A percentile compares a stretch with the other conserved stretches of the same genome.
These are phyloP conservation scores for Ia io DNA, from an alignment of 2,113 vertebrate genomes.

Conservation along the genomic window DNA sequence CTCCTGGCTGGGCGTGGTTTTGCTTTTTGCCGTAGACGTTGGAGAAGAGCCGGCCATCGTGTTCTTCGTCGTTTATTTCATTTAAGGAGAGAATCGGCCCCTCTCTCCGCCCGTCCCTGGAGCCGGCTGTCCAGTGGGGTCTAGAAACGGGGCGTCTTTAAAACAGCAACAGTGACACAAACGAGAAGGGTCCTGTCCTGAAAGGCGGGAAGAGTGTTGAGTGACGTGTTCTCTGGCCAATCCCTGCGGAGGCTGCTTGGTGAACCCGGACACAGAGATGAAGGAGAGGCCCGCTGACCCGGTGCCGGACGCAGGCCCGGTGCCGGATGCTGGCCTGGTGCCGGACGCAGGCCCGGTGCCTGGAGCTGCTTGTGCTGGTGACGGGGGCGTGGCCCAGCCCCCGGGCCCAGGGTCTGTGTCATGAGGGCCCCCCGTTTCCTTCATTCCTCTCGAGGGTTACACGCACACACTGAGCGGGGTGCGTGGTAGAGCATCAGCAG, in stretches of 20 bases:
- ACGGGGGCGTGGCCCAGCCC: no score
- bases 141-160: background rate
- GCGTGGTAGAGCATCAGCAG: accelerated
- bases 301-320: no score
- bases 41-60: background rate
- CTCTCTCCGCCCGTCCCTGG: background rate
- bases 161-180: background rate
- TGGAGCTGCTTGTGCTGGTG: background rate
- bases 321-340: no score
- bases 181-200: accelerated
- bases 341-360: accelerated
- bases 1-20: background rate
- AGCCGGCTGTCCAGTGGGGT: background rate
- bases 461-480: background rate
- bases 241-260: background rate
- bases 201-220: background rate
- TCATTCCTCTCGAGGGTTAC: background rate
- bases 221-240: background rate
- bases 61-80: background rate
- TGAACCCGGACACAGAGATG: no score
- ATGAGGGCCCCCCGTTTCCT: no score
- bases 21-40: background rate
- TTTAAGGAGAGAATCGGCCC: background rate
- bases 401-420: accelerated
- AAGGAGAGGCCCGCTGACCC: background rate